These are phyloP conservation scores for Cephalopholis sonnerati DNA, from an alignment of 2,113 vertebrate species.

Conservation along the genomic window DNA sequence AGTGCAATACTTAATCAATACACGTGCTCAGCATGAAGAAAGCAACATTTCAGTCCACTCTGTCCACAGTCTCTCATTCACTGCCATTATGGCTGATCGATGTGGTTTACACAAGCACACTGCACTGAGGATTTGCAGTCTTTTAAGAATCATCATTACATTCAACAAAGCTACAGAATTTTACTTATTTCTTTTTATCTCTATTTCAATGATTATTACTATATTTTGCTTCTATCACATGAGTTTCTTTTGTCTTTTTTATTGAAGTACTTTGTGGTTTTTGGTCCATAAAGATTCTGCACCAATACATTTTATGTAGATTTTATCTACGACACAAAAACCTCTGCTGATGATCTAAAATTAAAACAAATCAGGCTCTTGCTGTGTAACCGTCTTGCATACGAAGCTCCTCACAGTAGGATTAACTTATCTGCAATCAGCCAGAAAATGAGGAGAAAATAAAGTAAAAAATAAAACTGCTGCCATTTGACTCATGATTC, in stretches of 20 bases:
- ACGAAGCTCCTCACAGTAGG: not conserved
- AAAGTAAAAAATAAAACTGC: not conserved
- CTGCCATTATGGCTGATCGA: too few relatives aligned
- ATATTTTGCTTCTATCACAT: not conserved
- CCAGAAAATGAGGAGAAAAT: not conserved
- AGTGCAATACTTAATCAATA: too few relatives aligned
- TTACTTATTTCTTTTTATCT: not conserved
- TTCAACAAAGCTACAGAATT: not conserved
- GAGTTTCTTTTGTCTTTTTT: not conserved
- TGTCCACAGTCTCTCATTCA: too few relatives aligned
- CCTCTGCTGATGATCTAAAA: not conserved
- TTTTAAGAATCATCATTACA: not conserved
- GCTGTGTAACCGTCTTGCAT: not conserved
- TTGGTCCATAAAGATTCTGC: not conserved
- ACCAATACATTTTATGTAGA: too few relatives aligned
- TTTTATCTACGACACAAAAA: not conserved
- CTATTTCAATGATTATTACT: too few relatives aligned
- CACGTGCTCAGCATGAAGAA: too few relatives aligned
- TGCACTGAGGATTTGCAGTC: too few relatives aligned
- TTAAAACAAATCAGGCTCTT: not conserved
- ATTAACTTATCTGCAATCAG: not conserved
- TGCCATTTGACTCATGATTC: too few relatives aligned
- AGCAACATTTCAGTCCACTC: too few relatives aligned
- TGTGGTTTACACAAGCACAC: too few relatives aligned
- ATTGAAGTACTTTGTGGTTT: too few relatives aligned